phyloP scores from a whole-genome alignment of 2,113 vertebrate species.

The Pluvianellus socialis region DNA sequence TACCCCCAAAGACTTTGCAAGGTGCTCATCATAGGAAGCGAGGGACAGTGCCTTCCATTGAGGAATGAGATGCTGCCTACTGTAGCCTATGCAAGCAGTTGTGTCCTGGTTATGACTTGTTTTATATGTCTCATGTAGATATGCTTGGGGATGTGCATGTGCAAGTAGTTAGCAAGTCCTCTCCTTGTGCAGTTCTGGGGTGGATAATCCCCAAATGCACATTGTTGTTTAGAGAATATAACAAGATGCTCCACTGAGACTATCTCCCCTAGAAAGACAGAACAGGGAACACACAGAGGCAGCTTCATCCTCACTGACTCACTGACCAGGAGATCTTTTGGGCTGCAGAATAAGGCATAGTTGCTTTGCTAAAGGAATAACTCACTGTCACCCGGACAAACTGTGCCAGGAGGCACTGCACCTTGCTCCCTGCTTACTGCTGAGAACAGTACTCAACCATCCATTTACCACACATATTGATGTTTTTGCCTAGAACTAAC shows the following conservation, averaged over 20 bases:
- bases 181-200: background rate
- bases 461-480: background rate
- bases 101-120: background rate
- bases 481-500: background rate
- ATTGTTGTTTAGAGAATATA: background rate
- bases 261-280: background rate
- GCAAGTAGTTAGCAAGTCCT: background rate
- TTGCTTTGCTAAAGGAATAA: background rate
- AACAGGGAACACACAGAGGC: background rate
- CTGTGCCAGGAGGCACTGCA: accelerated
- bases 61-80: background rate
- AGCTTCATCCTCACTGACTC: background rate
- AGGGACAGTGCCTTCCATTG: too few relatives aligned
- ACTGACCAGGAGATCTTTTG: background rate
- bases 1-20: background rate
- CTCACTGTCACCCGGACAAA: background rate
- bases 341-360: background rate
- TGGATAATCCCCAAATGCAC: background rate
- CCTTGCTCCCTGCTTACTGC: background rate
- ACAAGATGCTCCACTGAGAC: background rate
- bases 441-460: background rate
- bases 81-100: background rate
- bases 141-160: background rate
- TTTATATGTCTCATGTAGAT: background rate
- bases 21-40: background rate